phyloP scores from a whole-genome alignment of 1,140 invertebrate genomes.

The Drosophila miranda region DNA sequence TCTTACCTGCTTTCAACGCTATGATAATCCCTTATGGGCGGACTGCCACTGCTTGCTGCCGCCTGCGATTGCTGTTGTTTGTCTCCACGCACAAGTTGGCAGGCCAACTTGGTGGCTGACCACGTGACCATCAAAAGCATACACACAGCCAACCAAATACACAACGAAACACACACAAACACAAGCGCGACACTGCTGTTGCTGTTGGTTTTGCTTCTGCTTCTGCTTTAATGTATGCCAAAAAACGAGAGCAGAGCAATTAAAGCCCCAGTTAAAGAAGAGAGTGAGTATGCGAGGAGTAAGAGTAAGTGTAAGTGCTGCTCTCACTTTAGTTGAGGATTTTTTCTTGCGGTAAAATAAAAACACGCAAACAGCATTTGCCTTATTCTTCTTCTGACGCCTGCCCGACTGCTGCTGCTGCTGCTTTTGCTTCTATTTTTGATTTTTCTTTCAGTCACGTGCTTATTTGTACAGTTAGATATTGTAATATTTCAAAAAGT shows the following conservation, averaged over 20 bases:
- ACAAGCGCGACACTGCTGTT: constrained; percentile 21
- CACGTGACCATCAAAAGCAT: constrained; percentile 64
- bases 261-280: constrained; percentile 33
- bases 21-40: constrained; percentile 59
- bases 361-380: too few relatives aligned
- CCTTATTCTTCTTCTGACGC: too few relatives aligned
- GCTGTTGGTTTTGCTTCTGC: constrained; percentile 22
- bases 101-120: constrained; percentile 54
- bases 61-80: constrained; percentile 27
- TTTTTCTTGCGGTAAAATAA: too few relatives aligned
- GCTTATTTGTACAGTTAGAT: too few relatives aligned
- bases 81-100: constrained; percentile 69
- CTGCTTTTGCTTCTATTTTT: not conserved
- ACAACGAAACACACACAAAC: constrained; percentile 12
- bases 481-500: too few relatives aligned
- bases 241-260: constrained; percentile 56
- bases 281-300: constrained; percentile 2
- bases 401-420: too few relatives aligned
- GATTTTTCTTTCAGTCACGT: too few relatives aligned
- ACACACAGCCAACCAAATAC: constrained; percentile 31
- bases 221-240: constrained; percentile 54
- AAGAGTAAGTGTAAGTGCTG: not conserved
- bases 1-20: constrained; percentile 17
- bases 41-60: constrained; percentile 20
- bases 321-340: not conserved